These are phyloP conservation scores for Aplidium turbinatum DNA, from an alignment of 23 tunicate genomes.

Conservation along the genomic window DNA sequence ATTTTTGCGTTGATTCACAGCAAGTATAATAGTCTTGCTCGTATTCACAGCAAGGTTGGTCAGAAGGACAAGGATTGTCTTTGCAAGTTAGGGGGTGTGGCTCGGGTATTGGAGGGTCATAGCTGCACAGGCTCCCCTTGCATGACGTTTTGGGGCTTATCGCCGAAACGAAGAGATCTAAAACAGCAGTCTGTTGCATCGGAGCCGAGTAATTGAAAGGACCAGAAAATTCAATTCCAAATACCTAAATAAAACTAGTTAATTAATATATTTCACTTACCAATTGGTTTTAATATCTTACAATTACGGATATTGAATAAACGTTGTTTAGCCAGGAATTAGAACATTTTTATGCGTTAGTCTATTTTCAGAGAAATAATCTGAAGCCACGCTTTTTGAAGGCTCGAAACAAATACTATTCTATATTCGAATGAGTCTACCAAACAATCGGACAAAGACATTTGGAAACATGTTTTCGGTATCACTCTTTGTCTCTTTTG, in stretches of 20 bases:
- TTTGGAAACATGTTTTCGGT: too few species aligned
- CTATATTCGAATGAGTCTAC: too few species aligned
- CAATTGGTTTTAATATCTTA: too few species aligned
- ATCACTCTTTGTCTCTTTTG: too few species aligned
- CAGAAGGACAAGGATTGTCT: constrained; percentile 83
- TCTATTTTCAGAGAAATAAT: too few species aligned
- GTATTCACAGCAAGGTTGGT: constrained; percentile 83
- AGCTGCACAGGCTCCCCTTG: constrained; percentile 44
- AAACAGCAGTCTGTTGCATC: constrained; percentile 69
- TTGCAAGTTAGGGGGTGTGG: constrained; percentile 80
- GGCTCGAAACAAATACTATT: too few species aligned
- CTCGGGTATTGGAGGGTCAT: constrained; percentile 74
- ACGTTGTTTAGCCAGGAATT: too few species aligned
- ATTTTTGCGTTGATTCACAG: constrained; percentile 84
- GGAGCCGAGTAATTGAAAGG: constrained; percentile 79
- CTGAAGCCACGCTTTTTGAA: too few species aligned
- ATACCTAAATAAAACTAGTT: constrained; percentile 65
- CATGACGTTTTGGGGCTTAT: constrained; percentile 38
- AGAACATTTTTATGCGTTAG: not conserved
- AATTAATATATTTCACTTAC: too few species aligned
- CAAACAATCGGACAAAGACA: too few species aligned
- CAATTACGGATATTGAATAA: too few species aligned
- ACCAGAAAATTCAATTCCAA: constrained; percentile 55
- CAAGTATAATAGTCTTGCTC: constrained; percentile 70
- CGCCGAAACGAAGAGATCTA: constrained; percentile 70